Evolutionary conservation across 2,797 vertebrate species (phyloP).

Genomic region (Otolemur crassicaudatus): DNA sequence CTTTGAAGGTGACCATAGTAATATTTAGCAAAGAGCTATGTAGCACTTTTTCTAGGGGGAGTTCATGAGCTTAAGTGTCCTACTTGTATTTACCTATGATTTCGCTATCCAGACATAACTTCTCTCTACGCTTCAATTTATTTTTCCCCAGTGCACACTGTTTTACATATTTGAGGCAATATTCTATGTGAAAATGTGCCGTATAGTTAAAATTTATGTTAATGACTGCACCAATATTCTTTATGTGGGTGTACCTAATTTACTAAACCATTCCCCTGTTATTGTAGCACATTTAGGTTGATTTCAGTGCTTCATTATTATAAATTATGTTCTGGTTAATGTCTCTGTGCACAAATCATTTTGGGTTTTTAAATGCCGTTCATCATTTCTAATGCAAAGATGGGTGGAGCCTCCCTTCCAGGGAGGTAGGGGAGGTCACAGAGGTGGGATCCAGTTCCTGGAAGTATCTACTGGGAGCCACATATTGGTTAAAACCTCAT

Average conservation of each 20-base stretch:
- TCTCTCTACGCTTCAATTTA: neutral
- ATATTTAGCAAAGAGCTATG: too few species aligned
- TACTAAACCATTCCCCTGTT: conserved; percentile 14
- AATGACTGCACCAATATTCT: conserved; percentile 15
- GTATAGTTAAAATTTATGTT: conserved; percentile 41
- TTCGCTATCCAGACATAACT: neutral
- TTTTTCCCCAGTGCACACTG: neutral
- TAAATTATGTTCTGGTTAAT: conserved; percentile 45
- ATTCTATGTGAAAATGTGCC: conserved; percentile 6
- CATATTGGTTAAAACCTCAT: neutral
- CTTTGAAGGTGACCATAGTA: too few species aligned
- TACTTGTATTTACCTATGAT: neutral
- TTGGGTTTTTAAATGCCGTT: conserved; percentile 37
- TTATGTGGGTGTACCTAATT: conserved; percentile 46
- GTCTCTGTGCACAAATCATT: conserved; percentile 7
- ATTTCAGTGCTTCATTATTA: conserved; percentile 49
- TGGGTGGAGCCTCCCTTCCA: neutral
- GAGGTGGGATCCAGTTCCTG: too few species aligned
- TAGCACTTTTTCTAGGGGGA: too few species aligned
- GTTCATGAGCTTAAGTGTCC: too few species aligned
- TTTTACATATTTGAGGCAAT: conserved; percentile 42
- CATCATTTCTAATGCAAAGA: neutral
- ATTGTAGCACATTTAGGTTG: conserved; percentile 24
- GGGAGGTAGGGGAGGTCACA: fast-evolving
- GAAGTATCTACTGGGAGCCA: neutral